These are phyloP conservation scores for Galemys pyrenaicus DNA, from an alignment of 2,113 vertebrate genomes.

Conservation along the genomic window DNA sequence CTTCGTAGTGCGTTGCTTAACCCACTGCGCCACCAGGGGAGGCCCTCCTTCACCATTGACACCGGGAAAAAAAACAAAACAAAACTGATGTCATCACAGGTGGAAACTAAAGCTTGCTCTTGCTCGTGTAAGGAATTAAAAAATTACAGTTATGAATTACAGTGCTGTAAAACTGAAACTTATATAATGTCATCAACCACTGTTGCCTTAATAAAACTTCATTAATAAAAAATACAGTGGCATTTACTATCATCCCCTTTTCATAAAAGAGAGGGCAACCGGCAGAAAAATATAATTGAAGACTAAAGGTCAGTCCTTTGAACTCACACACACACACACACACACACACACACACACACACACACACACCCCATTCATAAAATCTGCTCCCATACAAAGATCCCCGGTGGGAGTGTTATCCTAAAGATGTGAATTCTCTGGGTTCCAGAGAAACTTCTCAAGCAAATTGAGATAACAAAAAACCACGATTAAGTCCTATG, in stretches of 20 bases:
- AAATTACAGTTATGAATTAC: not conserved
- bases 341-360: too few relatives aligned
- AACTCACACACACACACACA: not conserved
- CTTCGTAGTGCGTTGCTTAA: too few relatives aligned
- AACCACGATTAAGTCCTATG: too few relatives aligned
- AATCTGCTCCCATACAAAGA: not conserved
- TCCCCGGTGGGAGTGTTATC: not conserved
- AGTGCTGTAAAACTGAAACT: not conserved
- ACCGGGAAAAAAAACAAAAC: too few relatives aligned
- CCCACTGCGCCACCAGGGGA: too few relatives aligned
- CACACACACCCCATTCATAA: too few relatives aligned
- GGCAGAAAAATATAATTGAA: not conserved
- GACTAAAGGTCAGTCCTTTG: not conserved
- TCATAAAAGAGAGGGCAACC: not conserved
- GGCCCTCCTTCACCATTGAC: too few relatives aligned
- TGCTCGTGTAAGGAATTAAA: not conserved
- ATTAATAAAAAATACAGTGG: not conserved
- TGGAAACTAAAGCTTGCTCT: not conserved
- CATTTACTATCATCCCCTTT: not conserved
- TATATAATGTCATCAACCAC: not conserved
- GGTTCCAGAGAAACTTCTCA: not conserved
- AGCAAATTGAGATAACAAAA: not conserved
- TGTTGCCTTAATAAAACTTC: not conserved
- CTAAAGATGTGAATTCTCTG: not conserved
- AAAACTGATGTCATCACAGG: rapidly evolving